Conservation (phyloP, 2,888 invertebrate species). For the Tryphoninae sp. region DNA sequence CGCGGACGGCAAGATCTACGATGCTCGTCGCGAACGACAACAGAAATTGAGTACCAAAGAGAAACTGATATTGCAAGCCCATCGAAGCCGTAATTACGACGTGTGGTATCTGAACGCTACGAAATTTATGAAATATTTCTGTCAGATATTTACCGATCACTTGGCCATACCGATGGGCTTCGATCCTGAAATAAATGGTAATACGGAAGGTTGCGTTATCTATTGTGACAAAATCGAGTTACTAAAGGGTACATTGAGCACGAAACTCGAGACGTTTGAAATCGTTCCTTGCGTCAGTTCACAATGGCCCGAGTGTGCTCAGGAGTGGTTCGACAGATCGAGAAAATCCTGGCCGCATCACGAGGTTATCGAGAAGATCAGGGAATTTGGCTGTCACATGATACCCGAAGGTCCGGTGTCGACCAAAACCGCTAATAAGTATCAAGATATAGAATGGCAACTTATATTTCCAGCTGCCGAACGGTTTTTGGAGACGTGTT, state of each 20-base stretch:
- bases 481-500: slow-evolving; percentile 87
- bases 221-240: slow-evolving; percentile 83
- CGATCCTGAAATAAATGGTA: slow-evolving; percentile 68
- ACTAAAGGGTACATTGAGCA: slow-evolving; percentile 74
- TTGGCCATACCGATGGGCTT: slow-evolving; percentile 85
- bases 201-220: slow-evolving; percentile 86
- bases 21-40: slow-evolving; percentile 68
- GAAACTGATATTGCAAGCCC: slow-evolving; percentile 70
- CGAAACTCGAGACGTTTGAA: slow-evolving; percentile 83
- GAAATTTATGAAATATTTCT: slow-evolving; percentile 88
- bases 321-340: slow-evolving; percentile 86
- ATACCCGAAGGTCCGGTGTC: slow-evolving; percentile 87
- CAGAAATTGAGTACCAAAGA: slow-evolving; percentile 71
- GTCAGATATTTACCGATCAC: slow-evolving; percentile 84
- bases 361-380: slow-evolving; percentile 86
- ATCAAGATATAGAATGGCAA: slow-evolving; percentile 89
- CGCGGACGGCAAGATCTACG: slow-evolving; percentile 72
- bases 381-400: slow-evolving; percentile 86
- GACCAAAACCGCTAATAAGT: slow-evolving; percentile 81
- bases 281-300: slow-evolving; percentile 87
- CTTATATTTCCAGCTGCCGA: slow-evolving; percentile 90
- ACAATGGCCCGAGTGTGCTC: slow-evolving; percentile 88
- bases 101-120: slow-evolving; percentile 83
- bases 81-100: slow-evolving; percentile 72
- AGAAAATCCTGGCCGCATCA: slow-evolving; percentile 87